Percentiles rank a stretch among this genome's conserved stretches.
These are phyloP conservation scores for Microcebus lehilahytsara DNA, from an alignment of 2,113 vertebrate species.

Conservation along the genomic window DNA sequence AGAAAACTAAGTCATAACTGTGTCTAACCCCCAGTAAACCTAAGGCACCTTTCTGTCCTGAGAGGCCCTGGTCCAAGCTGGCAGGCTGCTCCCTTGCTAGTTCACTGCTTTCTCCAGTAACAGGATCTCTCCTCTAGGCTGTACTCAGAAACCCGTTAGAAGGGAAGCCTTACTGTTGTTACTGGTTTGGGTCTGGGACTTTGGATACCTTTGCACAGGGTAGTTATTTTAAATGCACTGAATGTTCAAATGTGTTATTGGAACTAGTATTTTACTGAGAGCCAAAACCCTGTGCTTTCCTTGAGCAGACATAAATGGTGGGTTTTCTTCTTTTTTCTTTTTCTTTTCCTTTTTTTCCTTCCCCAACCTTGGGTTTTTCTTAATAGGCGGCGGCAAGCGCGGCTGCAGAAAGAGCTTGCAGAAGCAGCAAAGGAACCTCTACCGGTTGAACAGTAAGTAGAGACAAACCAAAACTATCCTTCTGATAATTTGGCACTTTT, in stretches of 20 bases:
- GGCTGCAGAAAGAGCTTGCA: slow-evolving; percentile 96
- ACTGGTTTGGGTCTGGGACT: neutral
- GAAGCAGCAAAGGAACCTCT: slow-evolving; percentile 98
- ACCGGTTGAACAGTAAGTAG: slow-evolving; percentile 93
- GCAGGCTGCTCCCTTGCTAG: neutral
- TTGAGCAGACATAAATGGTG: neutral
- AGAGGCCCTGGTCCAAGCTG: neutral
- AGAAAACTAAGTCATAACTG: neutral
- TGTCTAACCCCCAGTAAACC: neutral
- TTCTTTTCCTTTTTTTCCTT: too few relatives aligned
- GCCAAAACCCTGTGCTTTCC: neutral
- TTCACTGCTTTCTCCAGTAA: neutral
- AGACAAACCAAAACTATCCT: rapidly evolving
- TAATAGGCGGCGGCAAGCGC: slow-evolving; percentile 92
- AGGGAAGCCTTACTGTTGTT: neutral
- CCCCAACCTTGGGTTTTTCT: neutral
- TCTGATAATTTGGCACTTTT: neutral
- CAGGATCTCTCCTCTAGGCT: neutral
- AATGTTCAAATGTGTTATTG: neutral
- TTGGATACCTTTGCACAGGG: neutral
- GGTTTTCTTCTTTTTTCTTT: neutral
- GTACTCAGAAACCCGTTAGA: neutral
- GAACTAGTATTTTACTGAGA: neutral
- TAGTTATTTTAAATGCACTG: neutral
- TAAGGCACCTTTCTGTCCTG: neutral